A percentile compares a stretch with the other conserved stretches of the same genome.
These are phyloP conservation scores for Anguilla rostrata DNA, from an alignment of 2,113 vertebrate species.

Conservation along the genomic window DNA sequence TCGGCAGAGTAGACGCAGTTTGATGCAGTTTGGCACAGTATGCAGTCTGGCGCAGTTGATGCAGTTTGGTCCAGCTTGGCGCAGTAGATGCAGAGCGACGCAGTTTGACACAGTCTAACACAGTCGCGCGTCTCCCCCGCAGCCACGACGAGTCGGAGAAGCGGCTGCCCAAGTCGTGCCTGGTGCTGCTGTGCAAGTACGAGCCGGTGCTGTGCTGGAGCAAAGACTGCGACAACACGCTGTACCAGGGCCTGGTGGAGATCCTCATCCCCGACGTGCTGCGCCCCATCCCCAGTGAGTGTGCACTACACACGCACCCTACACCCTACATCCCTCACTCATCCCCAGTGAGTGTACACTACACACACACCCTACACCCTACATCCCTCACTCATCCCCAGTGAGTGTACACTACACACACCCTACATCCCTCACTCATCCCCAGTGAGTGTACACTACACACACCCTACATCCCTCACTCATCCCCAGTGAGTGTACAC, in stretches of 20 bases:
- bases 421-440: constrained; percentile 63
- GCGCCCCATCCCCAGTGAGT: constrained; percentile 90
- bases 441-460: constrained; percentile 75
- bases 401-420: constrained; percentile 65
- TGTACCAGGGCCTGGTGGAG: constrained; percentile 90
- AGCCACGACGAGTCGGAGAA: constrained; percentile 88
- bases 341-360: constrained; percentile 82
- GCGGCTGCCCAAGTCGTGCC: constrained; percentile 79
- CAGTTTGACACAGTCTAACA: neutral
- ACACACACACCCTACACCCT: neutral
- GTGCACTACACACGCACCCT: neutral
- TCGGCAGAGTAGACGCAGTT: too few relatives aligned
- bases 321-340: constrained; percentile 45
- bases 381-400: constrained; percentile 75
- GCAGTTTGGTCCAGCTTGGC: too few relatives aligned
- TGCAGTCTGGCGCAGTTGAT: neutral
- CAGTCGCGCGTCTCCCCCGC: constrained; percentile 1
- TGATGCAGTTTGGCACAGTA: neutral
- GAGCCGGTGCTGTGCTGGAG: constrained; percentile 85
- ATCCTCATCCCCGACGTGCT: constrained; percentile 87
- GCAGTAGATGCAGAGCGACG: too few relatives aligned
- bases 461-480: too few relatives aligned
- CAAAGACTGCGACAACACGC: constrained; percentile 82
- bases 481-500: too few relatives aligned
- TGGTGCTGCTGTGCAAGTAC: constrained; percentile 86